Evolutionary conservation across 2,797 vertebrate species (phyloP), one percentile per base, ranked within the genome.

Genomic region (Austrolebias charrua): DNA sequence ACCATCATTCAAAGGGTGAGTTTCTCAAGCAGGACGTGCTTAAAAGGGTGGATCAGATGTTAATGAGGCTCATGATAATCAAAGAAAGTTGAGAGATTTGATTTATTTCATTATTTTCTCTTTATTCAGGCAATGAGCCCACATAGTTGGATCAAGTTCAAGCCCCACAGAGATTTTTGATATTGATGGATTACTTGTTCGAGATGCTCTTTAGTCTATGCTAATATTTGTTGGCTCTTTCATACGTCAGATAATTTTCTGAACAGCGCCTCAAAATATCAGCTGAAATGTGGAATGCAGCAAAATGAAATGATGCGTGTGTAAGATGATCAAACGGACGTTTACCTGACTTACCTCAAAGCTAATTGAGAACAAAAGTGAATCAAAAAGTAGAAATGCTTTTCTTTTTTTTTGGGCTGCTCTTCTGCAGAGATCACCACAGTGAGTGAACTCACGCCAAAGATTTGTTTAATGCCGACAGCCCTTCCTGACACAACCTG

Each of bases 91-190:
- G 3, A 12, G 4, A 40, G 3, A 12, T 40, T 12, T 40, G 4
- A 40, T 40, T 12, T 40, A 12, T 13, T 40, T 56, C 18, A 9
- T 49, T 57, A 65, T 67, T 65, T 62, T 24, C 24, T 24, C 24
- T 48, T 63, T 31, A 40, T 40, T 40, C 38, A 63, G 64, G 50
- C 28, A 40, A 14, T 65, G 38, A 50, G 38, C 52, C 46, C 14
- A 71, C 52, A 78, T 75, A 86, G 69, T 85, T 81, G 73, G 81
- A 85, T 76, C 53, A 62, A 53, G 63, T 88, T 85, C 78, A 44
- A 78, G 53, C 14, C 16, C 53, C 50, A 60, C 43, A 75, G 51
- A 79, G 73, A 73, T 57, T 60, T 67, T 66, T 78, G 63, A 82
- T 71, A 72, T 61, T 29, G 60, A 75, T 53, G 57, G 47, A 60